These are phyloP conservation scores for Microcebus griseorufus DNA, from an alignment of 2,113 vertebrate species.

Conservation along the genomic window DNA sequence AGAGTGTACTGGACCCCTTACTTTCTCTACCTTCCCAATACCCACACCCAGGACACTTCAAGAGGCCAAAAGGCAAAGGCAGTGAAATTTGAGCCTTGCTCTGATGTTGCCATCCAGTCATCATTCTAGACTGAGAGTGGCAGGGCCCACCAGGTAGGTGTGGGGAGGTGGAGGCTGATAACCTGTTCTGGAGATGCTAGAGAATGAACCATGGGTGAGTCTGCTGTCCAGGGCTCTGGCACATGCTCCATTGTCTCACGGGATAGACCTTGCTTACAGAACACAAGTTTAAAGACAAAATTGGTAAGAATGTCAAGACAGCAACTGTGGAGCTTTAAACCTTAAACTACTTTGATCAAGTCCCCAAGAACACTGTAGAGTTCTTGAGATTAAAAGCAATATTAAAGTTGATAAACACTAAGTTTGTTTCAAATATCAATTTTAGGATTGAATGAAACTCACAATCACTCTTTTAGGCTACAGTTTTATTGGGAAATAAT, in stretches of 20 bases:
- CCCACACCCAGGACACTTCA: not conserved
- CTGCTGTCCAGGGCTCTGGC: not conserved
- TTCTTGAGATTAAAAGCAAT: not conserved
- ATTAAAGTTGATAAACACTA: not conserved
- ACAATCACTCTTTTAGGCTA: not conserved
- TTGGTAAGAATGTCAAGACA: not conserved
- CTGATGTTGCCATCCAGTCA: rapidly evolving
- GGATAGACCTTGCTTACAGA: not conserved
- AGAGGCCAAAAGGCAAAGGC: not conserved
- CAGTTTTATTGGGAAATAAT: not conserved
- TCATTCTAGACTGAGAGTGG: rapidly evolving
- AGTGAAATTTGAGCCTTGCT: not conserved
- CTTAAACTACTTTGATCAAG: not conserved
- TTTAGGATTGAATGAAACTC: not conserved
- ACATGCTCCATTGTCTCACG: not conserved
- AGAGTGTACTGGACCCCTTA: rapidly evolving
- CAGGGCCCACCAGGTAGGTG: not conserved
- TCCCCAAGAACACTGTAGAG: not conserved
- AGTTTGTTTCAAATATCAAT: not conserved
- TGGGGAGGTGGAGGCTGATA: not conserved
- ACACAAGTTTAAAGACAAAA: not conserved
- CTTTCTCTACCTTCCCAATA: rapidly evolving
- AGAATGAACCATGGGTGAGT: rapidly evolving
- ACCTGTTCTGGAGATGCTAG: not conserved
- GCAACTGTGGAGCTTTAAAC: not conserved